These are phyloP conservation scores for Amniataba percoides DNA, from an alignment of 2,797 vertebrate genomes.

Conservation along the genomic window DNA sequence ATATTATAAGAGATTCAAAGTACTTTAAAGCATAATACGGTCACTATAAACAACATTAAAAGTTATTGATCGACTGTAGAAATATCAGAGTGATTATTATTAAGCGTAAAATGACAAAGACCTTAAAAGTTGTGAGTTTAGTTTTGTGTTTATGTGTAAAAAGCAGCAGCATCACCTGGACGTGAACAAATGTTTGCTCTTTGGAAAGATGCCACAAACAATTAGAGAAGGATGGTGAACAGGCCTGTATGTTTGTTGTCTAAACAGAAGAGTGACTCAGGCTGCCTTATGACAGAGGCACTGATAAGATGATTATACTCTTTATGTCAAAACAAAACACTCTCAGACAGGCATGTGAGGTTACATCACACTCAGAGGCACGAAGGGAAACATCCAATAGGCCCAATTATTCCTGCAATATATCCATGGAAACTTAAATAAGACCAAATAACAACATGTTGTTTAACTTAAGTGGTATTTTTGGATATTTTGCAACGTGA, in stretches of 20 bases:
- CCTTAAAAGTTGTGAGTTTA: not conserved
- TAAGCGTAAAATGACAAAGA: slow-evolving; percentile 20
- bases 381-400: not conserved
- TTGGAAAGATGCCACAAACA: not conserved
- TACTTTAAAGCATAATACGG: not conserved
- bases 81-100: not conserved
- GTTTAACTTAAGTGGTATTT: no score
- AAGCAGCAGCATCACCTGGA: no score
- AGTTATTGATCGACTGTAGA: no score
- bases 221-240: not conserved
- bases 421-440: not conserved
- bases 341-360: not conserved
- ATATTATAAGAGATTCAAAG: not conserved
- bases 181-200: not conserved
- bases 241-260: slow-evolving; percentile 11
- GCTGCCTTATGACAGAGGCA: not conserved
- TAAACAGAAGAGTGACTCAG: slow-evolving; percentile 21
- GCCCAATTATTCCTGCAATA: no score
- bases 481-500: not conserved
- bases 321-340: slow-evolving; percentile 29
- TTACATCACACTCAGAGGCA: not conserved
- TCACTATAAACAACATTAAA: no score
- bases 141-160: not conserved
- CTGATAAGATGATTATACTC: not conserved
- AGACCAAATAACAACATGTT: not conserved